Evolutionary conservation across 2,113 vertebrate genomes (phyloP).

Genomic region (Platysteira castanea): DNA sequence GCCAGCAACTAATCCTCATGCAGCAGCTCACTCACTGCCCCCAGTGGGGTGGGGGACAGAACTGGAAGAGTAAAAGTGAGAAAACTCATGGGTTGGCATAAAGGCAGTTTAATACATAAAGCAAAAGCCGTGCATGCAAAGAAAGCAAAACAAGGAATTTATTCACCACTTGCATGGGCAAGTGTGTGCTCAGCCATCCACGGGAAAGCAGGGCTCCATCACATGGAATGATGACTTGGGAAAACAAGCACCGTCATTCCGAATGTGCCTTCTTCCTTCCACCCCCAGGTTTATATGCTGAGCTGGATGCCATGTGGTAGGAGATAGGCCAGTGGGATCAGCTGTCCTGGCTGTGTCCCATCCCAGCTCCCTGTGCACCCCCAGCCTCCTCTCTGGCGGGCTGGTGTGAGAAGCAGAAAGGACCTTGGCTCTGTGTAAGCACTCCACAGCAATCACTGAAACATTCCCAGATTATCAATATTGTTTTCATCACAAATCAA

Average conservation of each 20-base stretch:
- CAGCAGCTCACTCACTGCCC: neutral
- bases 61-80: neutral
- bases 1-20: too few relatives aligned
- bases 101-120: neutral
- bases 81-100: neutral
- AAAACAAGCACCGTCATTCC: neutral
- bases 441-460: neutral
- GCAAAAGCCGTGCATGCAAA: neutral
- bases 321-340: neutral
- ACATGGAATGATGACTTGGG: neutral
- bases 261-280: neutral
- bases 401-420: neutral
- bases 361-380: neutral
- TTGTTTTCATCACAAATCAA: neutral
- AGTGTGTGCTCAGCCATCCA: neutral
- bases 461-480: neutral
- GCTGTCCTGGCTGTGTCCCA: neutral
- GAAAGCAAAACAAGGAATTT: neutral
- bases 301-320: neutral
- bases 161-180: neutral
- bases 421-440: neutral
- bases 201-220: neutral
- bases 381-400: too few relatives aligned
- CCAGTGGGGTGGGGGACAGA: neutral
- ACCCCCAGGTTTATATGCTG: neutral